These are phyloP conservation scores for Drosophila elegans DNA, from an alignment of 1,140 invertebrate genomes.

Conservation along the genomic window DNA sequence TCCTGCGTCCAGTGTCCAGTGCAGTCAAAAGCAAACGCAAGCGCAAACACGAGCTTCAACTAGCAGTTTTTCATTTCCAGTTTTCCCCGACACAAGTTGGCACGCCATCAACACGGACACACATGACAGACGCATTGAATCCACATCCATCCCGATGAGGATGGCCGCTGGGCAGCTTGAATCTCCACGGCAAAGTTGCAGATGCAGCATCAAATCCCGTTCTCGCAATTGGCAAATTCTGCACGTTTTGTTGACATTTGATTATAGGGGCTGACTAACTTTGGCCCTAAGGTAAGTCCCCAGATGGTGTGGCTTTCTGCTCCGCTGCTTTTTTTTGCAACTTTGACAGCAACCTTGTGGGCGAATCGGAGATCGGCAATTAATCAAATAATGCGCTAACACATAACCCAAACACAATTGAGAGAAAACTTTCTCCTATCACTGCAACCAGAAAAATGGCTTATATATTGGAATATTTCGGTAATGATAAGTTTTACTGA, in stretches of 20 bases:
- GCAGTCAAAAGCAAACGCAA: slow-evolving; percentile 6
- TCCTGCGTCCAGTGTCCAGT: slow-evolving; percentile 1
- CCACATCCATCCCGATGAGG: not conserved
- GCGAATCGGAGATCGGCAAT: slow-evolving; percentile 26
- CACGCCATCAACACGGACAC: slow-evolving; percentile 42
- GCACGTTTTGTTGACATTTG: slow-evolving; percentile 60
- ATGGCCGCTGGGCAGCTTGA: not conserved
- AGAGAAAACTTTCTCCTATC: slow-evolving; percentile 21
- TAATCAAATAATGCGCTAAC: slow-evolving; percentile 41
- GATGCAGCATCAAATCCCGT: slow-evolving; percentile 38
- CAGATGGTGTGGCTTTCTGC: slow-evolving; percentile 16
- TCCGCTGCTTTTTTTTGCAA: not conserved
- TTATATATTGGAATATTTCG: too few species aligned
- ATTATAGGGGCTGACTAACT: slow-evolving; percentile 35
- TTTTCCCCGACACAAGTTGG: slow-evolving; percentile 24
- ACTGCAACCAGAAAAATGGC: too few species aligned
- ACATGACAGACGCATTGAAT: slow-evolving; percentile 19
- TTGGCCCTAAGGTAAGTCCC: slow-evolving; percentile 7
- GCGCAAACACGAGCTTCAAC: slow-evolving; percentile 27
- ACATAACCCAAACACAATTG: slow-evolving; percentile 2
- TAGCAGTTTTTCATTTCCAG: slow-evolving; percentile 27
- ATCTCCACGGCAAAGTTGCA: slow-evolving; percentile 8
- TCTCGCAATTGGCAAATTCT: slow-evolving; percentile 30
- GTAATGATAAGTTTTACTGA: too few species aligned
- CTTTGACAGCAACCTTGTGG: slow-evolving; percentile 3